phyloP scores from a whole-genome alignment of 2,113 vertebrate genomes.

The Mustelus asterias region DNA sequence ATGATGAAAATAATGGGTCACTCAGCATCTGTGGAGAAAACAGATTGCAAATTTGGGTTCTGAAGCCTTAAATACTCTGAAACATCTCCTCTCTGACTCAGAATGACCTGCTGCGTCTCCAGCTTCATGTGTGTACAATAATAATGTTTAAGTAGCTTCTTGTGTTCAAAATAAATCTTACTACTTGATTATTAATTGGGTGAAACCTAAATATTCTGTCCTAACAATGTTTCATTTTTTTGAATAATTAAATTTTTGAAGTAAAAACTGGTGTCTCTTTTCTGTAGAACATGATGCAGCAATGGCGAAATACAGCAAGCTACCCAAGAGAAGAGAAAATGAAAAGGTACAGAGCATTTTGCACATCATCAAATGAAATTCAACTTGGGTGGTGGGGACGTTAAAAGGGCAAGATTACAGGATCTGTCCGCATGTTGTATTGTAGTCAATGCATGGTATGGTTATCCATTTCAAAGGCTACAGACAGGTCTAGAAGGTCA shows the following conservation, averaged over 20 bases:
- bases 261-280: constrained; percentile 23
- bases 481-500: no score
- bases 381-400: background rate
- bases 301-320: constrained; percentile 94
- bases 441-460: background rate
- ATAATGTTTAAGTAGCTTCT: background rate
- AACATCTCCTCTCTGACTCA: background rate
- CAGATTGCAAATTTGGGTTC: background rate
- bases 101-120: background rate
- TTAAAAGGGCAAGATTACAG: background rate
- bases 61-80: background rate
- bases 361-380: background rate
- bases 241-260: background rate
- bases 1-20: background rate
- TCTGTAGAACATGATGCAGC: constrained; percentile 85
- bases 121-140: background rate
- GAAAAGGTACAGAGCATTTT: constrained; percentile 69
- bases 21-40: background rate
- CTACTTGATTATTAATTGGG: no score
- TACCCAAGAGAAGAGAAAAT: constrained; percentile 92
- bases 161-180: background rate
- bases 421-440: background rate
- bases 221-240: background rate
- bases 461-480: background rate
- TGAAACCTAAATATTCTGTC: background rate